Conservation (phyloP, 1,140 invertebrate genomes). For the Drosophila ananassae region DNA sequence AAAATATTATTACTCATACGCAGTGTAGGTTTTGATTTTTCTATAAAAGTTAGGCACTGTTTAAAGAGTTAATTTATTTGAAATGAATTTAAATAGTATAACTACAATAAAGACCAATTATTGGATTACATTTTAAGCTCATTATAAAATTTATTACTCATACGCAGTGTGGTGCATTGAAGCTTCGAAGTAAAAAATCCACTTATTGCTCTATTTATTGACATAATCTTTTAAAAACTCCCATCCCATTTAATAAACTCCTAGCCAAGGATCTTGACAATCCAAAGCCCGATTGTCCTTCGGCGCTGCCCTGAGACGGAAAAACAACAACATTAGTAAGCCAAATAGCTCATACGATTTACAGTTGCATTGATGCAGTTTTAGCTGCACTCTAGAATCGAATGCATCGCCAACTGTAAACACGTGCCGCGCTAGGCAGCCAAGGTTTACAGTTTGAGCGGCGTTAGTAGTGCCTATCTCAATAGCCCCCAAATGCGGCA, state of each 20-base stretch:
- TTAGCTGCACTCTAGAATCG: conserved; percentile 24
- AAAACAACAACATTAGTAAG: conserved; percentile 15
- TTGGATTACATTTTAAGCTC: background rate
- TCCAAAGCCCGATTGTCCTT: conserved; percentile 42
- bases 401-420: conserved; percentile 52
- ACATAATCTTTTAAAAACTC: background rate
- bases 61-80: background rate
- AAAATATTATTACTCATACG: conserved; percentile 14
- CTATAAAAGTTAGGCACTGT: background rate
- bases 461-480: conserved; percentile 71
- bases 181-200: background rate
- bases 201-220: background rate
- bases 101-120: background rate
- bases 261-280: conserved; percentile 34
- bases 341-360: conserved; percentile 24
- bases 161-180: conserved; percentile 7
- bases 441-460: conserved; percentile 69
- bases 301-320: conserved; percentile 35
- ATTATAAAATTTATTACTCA: background rate
- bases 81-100: too few relatives aligned
- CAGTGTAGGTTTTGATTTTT: conserved; percentile 2
- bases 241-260: conserved; percentile 3
- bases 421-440: conserved; percentile 69
- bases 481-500: conserved; percentile 79
- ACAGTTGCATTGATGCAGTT: conserved; percentile 53